Conservation (phyloP, 2,888 invertebrate species). For the Xylophagus ater region DNA sequence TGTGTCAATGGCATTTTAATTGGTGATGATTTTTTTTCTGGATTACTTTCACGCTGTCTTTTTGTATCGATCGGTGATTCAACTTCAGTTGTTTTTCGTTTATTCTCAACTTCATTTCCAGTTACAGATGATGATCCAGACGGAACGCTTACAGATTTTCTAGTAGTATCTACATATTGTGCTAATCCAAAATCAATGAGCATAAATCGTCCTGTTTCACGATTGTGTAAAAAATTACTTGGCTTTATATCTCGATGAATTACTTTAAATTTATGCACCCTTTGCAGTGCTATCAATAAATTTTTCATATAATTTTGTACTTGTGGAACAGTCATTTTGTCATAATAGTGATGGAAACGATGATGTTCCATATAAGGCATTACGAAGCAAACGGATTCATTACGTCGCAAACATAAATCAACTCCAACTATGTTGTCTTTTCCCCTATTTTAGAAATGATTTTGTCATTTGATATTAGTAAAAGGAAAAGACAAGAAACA, state of each 20-base stretch:
- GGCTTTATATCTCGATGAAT: conserved; percentile 89
- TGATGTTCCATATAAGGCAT: conserved; percentile 83
- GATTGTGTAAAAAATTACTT: conserved; percentile 79
- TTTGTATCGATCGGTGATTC: no score
- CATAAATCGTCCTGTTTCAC: conserved; percentile 56
- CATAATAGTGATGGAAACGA: conserved; percentile 66
- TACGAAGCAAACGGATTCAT: conserved; percentile 72
- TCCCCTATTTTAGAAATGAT: conserved; percentile 46
- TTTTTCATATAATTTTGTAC: conserved; percentile 69
- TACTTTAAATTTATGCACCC: conserved; percentile 73
- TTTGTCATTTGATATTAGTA: no score
- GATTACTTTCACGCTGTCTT: no score
- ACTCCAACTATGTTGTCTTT: conserved; percentile 70
- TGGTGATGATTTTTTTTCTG: conserved; percentile 14
- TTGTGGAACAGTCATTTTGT: conserved; percentile 57
- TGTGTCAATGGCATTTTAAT: conserved; percentile 37
- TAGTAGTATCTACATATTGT: conserved; percentile 44
- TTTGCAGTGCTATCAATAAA: conserved; percentile 60
- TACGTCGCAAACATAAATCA: conserved; percentile 61
- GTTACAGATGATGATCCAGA: no score
- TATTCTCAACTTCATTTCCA: background rate
- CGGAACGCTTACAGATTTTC: conserved; percentile 14
- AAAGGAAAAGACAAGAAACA: conserved; percentile 10
- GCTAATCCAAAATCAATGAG: conserved; percentile 86
- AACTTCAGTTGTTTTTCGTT: background rate